Evolutionary conservation across 1,140 invertebrate species (phyloP).

Genomic region (Cydia fagiglandana): DNA sequence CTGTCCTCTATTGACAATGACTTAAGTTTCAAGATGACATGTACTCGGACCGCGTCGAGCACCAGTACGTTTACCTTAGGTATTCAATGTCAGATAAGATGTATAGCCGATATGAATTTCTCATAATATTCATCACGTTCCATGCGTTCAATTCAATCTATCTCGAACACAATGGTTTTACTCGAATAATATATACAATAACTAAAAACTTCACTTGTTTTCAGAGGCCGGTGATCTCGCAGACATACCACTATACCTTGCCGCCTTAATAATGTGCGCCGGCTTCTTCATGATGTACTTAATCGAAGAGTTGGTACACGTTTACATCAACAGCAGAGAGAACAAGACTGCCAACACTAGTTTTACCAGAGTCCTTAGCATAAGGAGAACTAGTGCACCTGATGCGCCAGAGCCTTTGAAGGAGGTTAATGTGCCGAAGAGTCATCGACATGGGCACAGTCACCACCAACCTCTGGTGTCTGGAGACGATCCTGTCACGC

Average conservation of each 20-base stretch:
- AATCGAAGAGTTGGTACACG: slow-evolving; percentile 89
- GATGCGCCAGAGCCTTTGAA: slow-evolving; percentile 34
- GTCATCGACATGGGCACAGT: slow-evolving; percentile 74
- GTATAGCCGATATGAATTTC: too few relatives aligned
- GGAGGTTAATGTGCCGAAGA: slow-evolving; percentile 56
- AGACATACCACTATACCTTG: slow-evolving; percentile 82
- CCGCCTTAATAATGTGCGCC: slow-evolving; percentile 85
- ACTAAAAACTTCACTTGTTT: slow-evolving; percentile 35
- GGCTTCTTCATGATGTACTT: slow-evolving; percentile 93
- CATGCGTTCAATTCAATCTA: too few relatives aligned
- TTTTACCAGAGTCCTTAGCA: slow-evolving; percentile 70
- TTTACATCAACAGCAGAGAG: slow-evolving; percentile 80
- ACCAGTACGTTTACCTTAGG: too few relatives aligned
- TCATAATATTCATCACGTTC: too few relatives aligned
- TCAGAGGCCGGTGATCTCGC: slow-evolving; percentile 73
- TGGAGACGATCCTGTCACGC: slow-evolving; percentile 80
- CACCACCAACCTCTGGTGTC: slow-evolving; percentile 61
- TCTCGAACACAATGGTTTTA: neutral
- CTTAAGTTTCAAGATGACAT: too few relatives aligned
- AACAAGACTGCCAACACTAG: slow-evolving; percentile 61
- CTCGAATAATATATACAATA: too few relatives aligned
- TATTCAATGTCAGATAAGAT: too few relatives aligned
- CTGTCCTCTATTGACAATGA: too few relatives aligned
- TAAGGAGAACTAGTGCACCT: slow-evolving; percentile 51
- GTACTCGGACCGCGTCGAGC: too few relatives aligned